Base-by-base conservation (phyloP, 2,888 invertebrate genomes). In the Eupithecia tripunctaria region DNA sequence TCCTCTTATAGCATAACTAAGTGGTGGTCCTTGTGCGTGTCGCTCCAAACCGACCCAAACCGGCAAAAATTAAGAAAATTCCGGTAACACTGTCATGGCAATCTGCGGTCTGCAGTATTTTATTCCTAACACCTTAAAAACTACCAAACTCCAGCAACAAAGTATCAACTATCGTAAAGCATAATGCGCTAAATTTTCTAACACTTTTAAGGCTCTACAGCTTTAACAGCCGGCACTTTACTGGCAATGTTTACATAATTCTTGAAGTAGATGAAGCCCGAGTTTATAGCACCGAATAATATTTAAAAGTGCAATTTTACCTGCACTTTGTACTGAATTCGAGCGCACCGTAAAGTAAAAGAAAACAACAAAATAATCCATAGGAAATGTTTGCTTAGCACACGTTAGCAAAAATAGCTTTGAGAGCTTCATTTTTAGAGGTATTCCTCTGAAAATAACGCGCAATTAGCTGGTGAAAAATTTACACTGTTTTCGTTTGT, bases 401-500 rank as follows among this genome's bases (percentile, higher is more conserved):
- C 21, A 25, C 56, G 25, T 12, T 14, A 4, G 25, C 25, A 10
- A 56, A 56, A 25, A 25, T 25, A 5, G 12, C 56, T 25, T 56
- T 56, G 76, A 72, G 74, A 76, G 59, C 47, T 66, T 86, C 86
- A 51, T 51, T 47, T 43, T 27, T 14, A 29, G 36, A 7, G 18
- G 25, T 32, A 21, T 64, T 38, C 8, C 38, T 64, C 21, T 1
- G 18, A n/a, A 64, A 64, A 38, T 38, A 38, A 12, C 14, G 36
- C 36, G 5, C 63, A 25, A 25, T 63, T 63, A 63, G 38, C 38
- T 38, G 21, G 63, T 38, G 38, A 1, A 63, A 38, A 63, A 38
- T 14, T 63, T 14, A 21, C 51, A 21, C 1, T 38, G 36, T 64
- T 32, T 64, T 38, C 10, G 5, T 12, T 8, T 62, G 8, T 21